Evolutionary conservation across 2,797 vertebrate genomes (phyloP).

Genomic region (Carduelis carduelis): DNA sequence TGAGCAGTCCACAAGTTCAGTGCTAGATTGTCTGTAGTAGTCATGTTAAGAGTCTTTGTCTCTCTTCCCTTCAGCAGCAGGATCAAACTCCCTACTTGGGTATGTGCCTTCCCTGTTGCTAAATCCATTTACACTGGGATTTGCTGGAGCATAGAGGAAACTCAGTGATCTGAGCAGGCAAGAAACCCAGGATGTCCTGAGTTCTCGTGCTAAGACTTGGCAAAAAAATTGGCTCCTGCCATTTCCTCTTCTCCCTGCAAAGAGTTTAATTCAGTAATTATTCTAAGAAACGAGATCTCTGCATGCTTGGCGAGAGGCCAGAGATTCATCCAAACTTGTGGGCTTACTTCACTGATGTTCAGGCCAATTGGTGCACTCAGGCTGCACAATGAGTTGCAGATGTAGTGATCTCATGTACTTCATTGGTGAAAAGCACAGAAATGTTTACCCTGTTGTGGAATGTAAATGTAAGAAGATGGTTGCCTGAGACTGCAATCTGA

Average conservation of each 20-base stretch:
- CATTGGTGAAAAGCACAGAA: not conserved
- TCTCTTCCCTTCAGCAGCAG: not conserved
- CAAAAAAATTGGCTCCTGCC: not conserved
- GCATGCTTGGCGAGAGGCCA: conserved; percentile 16
- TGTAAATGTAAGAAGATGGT: not conserved
- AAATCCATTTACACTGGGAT: not conserved
- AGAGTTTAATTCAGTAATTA: conserved; percentile 52
- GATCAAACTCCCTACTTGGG: not conserved
- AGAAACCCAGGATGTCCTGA: not conserved
- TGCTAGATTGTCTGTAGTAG: not conserved
- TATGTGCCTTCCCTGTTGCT: not conserved
- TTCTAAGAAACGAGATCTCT: conserved; percentile 47
- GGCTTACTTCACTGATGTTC: conserved; percentile 1
- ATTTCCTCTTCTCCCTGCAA: conserved; percentile 42
- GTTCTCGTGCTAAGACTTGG: not conserved
- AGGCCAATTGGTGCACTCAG: not conserved
- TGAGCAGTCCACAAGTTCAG: not conserved
- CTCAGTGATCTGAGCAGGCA: not conserved
- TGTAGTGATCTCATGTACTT: conserved; percentile 22
- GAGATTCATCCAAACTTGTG: conserved; percentile 37
- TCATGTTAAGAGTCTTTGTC: not conserved
- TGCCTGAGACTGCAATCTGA: not conserved
- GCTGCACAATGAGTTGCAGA: conserved; percentile 47
- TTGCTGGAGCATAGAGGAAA: not conserved
- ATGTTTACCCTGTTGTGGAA: not conserved